These are phyloP conservation scores for Molossus alvarezi DNA, from an alignment of 2,797 vertebrate species.

Conservation along the genomic window DNA sequence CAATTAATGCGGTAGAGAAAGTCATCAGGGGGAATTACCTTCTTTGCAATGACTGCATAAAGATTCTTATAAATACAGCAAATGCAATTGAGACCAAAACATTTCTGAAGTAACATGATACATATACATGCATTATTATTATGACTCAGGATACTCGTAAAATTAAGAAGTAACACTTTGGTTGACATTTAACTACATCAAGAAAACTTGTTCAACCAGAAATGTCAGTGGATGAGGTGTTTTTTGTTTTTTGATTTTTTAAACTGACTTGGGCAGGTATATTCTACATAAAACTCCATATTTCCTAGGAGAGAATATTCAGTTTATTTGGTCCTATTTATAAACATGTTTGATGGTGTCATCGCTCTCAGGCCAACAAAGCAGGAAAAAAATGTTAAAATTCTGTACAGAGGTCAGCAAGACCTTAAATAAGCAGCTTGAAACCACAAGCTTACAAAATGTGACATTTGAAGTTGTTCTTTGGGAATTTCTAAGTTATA, in stretches of 20 bases:
- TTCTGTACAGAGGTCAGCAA: conserved; percentile 88
- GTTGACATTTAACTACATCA: conserved; percentile 65
- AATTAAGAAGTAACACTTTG: conserved; percentile 67
- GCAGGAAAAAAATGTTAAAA: conserved; percentile 83
- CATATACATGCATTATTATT: background rate
- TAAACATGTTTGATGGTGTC: conserved; percentile 73
- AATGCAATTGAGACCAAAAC: conserved; percentile 57
- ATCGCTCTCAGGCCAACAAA: conserved; percentile 80
- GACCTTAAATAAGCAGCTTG: conserved; percentile 87
- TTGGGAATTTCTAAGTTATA: conserved; percentile 82
- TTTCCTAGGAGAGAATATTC: conserved; percentile 69
- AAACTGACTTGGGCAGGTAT: conserved; percentile 57
- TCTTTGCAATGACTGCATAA: conserved; percentile 32
- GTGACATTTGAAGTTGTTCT: conserved; percentile 83
- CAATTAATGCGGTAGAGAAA: background rate
- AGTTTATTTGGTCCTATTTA: conserved; percentile 71
- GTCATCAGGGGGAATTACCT: background rate
- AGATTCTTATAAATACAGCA: conserved; percentile 60
- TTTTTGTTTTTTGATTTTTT: background rate
- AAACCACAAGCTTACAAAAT: conserved; percentile 85
- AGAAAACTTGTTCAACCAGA: conserved; percentile 82
- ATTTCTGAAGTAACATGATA: conserved; percentile 47
- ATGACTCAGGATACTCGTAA: conserved; percentile 66
- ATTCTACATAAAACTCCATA: conserved; percentile 65
- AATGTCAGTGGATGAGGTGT: conserved; percentile 67